Conservation (phyloP, 2,888 invertebrate genomes). For the Erebia epiphron region DNA sequence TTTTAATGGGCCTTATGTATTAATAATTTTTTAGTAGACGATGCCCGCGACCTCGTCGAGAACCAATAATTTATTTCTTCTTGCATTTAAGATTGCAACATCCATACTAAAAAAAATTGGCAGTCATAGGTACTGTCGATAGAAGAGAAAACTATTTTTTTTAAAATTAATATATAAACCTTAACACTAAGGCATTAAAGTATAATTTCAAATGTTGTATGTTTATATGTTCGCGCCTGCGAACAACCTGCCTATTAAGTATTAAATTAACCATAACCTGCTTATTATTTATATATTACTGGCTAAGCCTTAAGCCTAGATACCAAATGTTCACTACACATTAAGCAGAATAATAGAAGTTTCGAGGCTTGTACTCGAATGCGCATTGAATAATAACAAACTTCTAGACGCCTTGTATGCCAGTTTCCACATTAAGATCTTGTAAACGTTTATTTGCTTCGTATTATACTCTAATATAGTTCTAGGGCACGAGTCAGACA, state of each 20-base stretch:
- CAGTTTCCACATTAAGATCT: slow-evolving; percentile 5
- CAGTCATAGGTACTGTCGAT: too few species aligned
- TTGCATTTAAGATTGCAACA: neutral
- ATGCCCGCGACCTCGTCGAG: too few species aligned
- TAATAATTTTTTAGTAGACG: too few species aligned
- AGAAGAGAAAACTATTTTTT: too few species aligned
- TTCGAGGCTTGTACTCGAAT: slow-evolving; percentile 21
- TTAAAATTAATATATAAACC: too few species aligned
- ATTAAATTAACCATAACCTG: too few species aligned
- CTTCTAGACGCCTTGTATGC: slow-evolving; percentile 7
- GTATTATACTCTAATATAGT: slow-evolving; percentile 1
- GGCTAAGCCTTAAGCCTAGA: neutral
- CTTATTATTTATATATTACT: neutral
- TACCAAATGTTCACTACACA: slow-evolving; percentile 5
- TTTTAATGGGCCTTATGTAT: too few species aligned
- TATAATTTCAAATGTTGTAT: too few species aligned
- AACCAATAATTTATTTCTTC: neutral
- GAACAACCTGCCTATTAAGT: too few species aligned
- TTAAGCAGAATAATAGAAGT: slow-evolving; percentile 17
- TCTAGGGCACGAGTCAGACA: neutral
- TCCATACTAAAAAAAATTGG: too few species aligned
- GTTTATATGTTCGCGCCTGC: too few species aligned
- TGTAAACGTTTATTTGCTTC: slow-evolving; percentile 4
- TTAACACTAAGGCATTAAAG: too few species aligned
- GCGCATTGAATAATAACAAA: slow-evolving; percentile 23